A percentile compares a stretch with the other conserved stretches of the same genome.
phyloP scores from a whole-genome alignment of 2,888 invertebrate genomes.

The Argyra leucocephala region DNA sequence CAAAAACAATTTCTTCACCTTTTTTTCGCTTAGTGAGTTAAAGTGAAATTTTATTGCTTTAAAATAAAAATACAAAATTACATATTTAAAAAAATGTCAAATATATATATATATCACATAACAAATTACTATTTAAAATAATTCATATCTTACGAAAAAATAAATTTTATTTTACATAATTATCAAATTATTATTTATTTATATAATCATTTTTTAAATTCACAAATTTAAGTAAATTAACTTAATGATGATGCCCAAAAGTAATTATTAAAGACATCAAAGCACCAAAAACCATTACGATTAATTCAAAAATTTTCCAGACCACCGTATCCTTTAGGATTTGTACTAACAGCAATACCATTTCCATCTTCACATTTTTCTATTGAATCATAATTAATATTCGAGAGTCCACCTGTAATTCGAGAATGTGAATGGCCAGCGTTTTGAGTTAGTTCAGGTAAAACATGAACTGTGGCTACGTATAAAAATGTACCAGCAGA shows the following conservation, averaged over 20 bases:
- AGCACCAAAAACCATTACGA: slow-evolving; percentile 77
- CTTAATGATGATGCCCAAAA: slow-evolving; percentile 78
- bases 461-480: slow-evolving; percentile 95
- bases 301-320: slow-evolving; percentile 67
- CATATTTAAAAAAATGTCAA: too few species aligned
- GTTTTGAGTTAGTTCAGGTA: slow-evolving; percentile 79
- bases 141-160: too few species aligned
- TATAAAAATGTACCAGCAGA: slow-evolving; percentile 98
- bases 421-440: slow-evolving; percentile 41
- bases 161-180: too few species aligned
- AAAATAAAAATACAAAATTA: too few species aligned
- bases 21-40: too few species aligned
- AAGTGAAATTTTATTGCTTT: too few species aligned
- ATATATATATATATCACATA: too few species aligned
- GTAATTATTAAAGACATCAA: slow-evolving; percentile 82
- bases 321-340: slow-evolving; percentile 41
- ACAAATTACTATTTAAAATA: too few species aligned
- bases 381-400: slow-evolving; percentile 33
- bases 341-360: slow-evolving; percentile 21
- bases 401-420: slow-evolving; percentile 23
- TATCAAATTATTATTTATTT: too few species aligned
- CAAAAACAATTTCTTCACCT: too few species aligned
- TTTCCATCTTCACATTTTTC: slow-evolving; percentile 24
- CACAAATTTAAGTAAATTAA: not conserved
- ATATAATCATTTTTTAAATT: too few species aligned